Conservation (phyloP, 2,113 vertebrate species). For the Burhinus oedicnemus region DNA sequence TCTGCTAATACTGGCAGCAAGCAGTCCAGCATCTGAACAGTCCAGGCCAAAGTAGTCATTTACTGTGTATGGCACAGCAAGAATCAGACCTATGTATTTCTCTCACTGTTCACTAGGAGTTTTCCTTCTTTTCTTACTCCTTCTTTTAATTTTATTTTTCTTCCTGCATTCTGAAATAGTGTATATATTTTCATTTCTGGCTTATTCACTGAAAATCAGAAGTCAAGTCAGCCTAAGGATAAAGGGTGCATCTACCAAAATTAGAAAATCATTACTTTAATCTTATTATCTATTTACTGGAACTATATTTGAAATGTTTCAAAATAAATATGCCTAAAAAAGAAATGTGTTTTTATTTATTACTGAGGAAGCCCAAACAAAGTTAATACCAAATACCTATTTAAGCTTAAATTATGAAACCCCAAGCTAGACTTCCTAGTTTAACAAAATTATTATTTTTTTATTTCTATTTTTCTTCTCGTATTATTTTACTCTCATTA, state of each 20-base stretch:
- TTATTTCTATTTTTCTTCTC: neutral
- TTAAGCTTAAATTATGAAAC: neutral
- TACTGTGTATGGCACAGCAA: neutral
- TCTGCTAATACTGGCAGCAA: neutral
- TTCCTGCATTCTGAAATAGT: neutral
- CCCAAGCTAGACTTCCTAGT: neutral
- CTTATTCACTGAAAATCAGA: neutral
- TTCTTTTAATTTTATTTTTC: neutral
- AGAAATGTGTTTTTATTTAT: neutral
- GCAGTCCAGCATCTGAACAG: neutral
- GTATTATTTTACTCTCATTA: neutral
- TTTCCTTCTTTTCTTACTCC: neutral
- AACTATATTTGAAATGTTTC: neutral
- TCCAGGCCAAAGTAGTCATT: neutral
- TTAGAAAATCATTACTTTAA: neutral
- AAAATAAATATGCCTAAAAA: neutral
- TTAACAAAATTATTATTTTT: neutral
- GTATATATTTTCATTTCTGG: neutral
- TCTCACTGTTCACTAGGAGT: neutral
- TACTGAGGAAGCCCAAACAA: neutral
- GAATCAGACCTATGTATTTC: neutral
- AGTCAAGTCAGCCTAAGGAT: neutral
- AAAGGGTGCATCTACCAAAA: neutral
- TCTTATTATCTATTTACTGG: neutral
- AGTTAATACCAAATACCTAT: neutral